Evolutionary conservation across 2,113 vertebrate genomes (phyloP).

Genomic region (Cottus gobio): DNA sequence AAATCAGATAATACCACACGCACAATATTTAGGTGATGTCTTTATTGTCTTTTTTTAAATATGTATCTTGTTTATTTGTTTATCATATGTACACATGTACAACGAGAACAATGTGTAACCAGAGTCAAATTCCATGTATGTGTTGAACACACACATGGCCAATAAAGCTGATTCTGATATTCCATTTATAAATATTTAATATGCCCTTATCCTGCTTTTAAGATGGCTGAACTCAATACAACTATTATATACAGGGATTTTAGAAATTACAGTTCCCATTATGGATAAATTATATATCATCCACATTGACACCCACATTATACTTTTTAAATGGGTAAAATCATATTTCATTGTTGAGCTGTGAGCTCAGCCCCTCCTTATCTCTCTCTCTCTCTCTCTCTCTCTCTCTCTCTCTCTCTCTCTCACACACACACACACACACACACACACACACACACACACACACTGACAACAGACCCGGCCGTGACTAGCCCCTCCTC

Average conservation of each 20-base stretch:
- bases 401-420: too few relatives aligned
- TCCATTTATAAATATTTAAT: not conserved
- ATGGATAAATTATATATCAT: too few relatives aligned
- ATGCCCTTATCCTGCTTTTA: not conserved
- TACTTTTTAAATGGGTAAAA: not conserved
- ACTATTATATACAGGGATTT: not conserved
- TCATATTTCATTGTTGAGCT: not conserved
- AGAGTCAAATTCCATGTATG: too few relatives aligned
- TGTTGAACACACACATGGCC: too few relatives aligned
- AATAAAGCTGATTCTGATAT: not conserved
- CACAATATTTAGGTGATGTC: not conserved
- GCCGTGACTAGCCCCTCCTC: not conserved
- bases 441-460: too few relatives aligned
- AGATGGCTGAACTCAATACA: not conserved
- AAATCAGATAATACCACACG: not conserved
- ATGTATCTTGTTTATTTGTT: too few relatives aligned
- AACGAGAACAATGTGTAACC: too few relatives aligned
- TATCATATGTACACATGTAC: too few relatives aligned
- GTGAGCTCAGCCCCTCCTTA: too few relatives aligned
- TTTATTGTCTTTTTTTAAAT: too few relatives aligned
- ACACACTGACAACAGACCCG: not conserved
- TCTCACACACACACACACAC: too few relatives aligned
- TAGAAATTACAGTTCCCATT: not conserved
- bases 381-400: not conserved
- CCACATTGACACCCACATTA: not conserved